phyloP scores from a whole-genome alignment of 2,113 vertebrate genomes.

The Pantherophis guttatus region DNA sequence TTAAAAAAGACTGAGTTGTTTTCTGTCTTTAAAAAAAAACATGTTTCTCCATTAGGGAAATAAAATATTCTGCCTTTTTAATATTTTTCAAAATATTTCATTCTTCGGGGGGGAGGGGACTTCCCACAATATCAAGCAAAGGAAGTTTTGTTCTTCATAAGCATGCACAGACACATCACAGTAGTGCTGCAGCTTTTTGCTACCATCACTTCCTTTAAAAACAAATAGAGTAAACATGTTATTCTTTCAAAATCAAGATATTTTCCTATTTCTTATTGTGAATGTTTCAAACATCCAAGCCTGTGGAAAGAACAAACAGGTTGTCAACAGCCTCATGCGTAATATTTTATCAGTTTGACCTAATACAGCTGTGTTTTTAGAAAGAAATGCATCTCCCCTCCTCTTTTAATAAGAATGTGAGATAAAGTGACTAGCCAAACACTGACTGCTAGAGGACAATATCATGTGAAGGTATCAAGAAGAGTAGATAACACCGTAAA shows the following conservation, averaged over 20 bases:
- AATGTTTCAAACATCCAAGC: not conserved
- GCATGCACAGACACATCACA: not conserved
- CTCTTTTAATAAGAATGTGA: not conserved
- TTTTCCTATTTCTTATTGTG: not conserved
- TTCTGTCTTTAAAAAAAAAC: too few species aligned
- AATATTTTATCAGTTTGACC: not conserved
- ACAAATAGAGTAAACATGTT: not conserved
- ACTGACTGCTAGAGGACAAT: not conserved
- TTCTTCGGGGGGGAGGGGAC: too few species aligned
- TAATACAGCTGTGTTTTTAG: not conserved
- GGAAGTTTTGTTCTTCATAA: not conserved
- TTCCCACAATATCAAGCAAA: too few species aligned
- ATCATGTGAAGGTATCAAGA: not conserved
- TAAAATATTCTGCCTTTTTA: too few species aligned
- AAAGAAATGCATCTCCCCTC: not conserved
- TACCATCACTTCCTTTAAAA: not conserved
- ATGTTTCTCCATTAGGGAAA: too few species aligned
- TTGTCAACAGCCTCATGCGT: not conserved
- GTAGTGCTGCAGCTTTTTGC: not conserved
- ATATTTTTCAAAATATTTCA: too few species aligned
- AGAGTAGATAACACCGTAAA: not conserved
- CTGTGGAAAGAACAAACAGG: not conserved
- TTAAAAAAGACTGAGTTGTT: too few species aligned
- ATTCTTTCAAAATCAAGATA: not conserved
- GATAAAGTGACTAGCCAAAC: not conserved